These are phyloP conservation scores for Vultur gryphus DNA, from an alignment of 2,797 vertebrate species.

Conservation along the genomic window DNA sequence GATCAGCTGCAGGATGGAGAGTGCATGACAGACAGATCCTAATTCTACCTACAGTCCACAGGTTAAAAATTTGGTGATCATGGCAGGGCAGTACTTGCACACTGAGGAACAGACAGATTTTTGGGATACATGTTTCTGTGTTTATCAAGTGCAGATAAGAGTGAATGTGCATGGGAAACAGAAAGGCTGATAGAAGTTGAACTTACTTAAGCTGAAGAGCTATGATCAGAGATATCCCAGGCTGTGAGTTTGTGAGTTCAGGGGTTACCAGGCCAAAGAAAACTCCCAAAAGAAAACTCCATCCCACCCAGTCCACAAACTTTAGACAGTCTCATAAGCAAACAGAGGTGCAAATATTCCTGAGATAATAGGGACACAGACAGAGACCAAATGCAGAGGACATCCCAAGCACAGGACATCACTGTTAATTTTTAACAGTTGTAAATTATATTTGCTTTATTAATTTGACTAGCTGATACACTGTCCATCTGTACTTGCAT, in stretches of 20 bases:
- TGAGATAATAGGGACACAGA: not conserved
- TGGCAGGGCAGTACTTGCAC: not conserved
- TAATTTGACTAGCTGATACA: not conserved
- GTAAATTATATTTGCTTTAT: not conserved
- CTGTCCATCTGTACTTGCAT: not conserved
- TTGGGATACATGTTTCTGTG: not conserved
- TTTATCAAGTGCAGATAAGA: not conserved
- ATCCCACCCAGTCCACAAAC: not conserved
- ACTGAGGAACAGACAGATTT: not conserved
- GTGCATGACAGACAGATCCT: not conserved
- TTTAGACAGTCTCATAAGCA: not conserved
- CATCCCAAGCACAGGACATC: not conserved
- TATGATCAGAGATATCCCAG: not conserved
- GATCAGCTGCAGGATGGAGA: not conserved
- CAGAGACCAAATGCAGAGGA: not conserved
- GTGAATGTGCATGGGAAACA: not conserved
- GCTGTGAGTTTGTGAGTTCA: not conserved
- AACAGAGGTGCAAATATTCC: not conserved
- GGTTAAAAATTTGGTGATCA: not conserved
- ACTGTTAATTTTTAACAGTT: not conserved
- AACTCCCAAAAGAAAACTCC: not conserved
- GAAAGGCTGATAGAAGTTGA: not conserved
- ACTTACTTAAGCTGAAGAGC: not conserved
- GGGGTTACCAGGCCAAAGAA: not conserved
- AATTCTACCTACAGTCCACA: not conserved